These are phyloP conservation scores for Trichoplusia ni DNA, from an alignment of 1,140 invertebrate genomes.

Conservation along the genomic window DNA sequence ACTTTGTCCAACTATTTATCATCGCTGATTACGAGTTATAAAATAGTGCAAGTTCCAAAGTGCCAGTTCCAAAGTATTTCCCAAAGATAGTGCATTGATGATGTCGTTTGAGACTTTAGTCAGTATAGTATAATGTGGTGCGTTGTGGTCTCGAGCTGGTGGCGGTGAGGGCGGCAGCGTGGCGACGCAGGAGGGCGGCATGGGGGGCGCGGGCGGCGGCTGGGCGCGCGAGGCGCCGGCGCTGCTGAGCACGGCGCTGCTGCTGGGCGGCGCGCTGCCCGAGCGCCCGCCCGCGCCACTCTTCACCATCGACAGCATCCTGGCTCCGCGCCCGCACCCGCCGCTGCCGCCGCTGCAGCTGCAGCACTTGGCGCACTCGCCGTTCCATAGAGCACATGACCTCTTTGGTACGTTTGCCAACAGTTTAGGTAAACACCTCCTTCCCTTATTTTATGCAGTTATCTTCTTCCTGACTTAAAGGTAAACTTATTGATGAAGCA, in stretches of 20 bases:
- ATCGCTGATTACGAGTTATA: neutral
- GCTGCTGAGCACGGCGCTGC: slow-evolving; percentile 73
- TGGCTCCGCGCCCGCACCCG: slow-evolving; percentile 84
- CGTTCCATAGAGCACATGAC: slow-evolving; percentile 85
- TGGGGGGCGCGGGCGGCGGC: slow-evolving; percentile 51
- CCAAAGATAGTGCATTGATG: neutral
- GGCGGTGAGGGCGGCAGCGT: slow-evolving; percentile 27
- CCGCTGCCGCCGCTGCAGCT: slow-evolving; percentile 77
- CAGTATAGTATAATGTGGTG: slow-evolving; percentile 42
- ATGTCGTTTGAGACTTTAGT: neutral
- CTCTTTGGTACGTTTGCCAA: slow-evolving; percentile 86
- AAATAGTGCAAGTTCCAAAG: neutral
- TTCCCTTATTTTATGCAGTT: neutral
- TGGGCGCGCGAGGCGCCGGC: slow-evolving; percentile 68
- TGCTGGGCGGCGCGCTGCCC: slow-evolving; percentile 67
- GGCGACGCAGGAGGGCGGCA: slow-evolving; percentile 37
- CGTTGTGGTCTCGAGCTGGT: slow-evolving; percentile 23
- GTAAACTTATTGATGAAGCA: too few relatives aligned
- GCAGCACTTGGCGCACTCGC: slow-evolving; percentile 73
- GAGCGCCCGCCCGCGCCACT: slow-evolving; percentile 84
- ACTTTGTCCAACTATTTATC: neutral
- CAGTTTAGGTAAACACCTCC: slow-evolving; percentile 30
- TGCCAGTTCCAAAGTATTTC: neutral
- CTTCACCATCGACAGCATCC: slow-evolving; percentile 91
- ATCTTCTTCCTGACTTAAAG: too few relatives aligned